These are phyloP conservation scores for Leptatherina wallacei DNA, from an alignment of 2,797 vertebrate species.

Conservation along the genomic window DNA sequence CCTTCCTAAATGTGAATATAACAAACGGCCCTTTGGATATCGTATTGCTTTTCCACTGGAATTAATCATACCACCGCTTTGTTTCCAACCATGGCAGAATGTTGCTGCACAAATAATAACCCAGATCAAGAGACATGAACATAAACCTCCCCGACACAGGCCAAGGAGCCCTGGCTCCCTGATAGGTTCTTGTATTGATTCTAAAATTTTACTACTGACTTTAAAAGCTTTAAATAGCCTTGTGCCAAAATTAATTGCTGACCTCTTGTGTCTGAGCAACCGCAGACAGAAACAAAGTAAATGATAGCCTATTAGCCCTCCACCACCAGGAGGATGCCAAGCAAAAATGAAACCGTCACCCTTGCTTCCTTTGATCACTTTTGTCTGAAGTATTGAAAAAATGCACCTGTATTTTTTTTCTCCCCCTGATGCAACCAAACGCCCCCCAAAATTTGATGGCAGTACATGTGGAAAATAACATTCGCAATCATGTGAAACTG, in stretches of 20 bases:
- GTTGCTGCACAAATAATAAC: constrained; percentile 43
- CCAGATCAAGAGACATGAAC: constrained; percentile 46
- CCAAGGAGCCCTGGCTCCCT: constrained; percentile 37
- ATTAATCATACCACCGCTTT: constrained; percentile 17
- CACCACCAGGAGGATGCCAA: neutral
- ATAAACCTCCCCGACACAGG: constrained; percentile 31
- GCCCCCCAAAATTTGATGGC: neutral
- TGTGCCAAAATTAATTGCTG: constrained; percentile 46
- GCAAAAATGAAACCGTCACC: constrained; percentile 11
- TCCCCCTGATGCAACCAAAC: neutral
- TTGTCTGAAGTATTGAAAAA: neutral
- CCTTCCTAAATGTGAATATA: neutral
- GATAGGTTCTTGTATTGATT: constrained; percentile 48
- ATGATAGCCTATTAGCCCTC: neutral
- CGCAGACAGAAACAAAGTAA: constrained; percentile 2
- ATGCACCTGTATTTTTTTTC: neutral
- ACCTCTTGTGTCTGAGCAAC: constrained; percentile 23
- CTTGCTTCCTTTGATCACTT: neutral
- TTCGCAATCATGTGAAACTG: constrained; percentile 19
- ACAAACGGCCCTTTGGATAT: neutral
- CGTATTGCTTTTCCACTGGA: constrained; percentile 10
- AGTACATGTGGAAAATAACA: constrained; percentile 1
- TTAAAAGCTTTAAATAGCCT: constrained; percentile 61
- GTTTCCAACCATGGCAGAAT: constrained; percentile 25
- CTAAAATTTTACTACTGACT: constrained; percentile 52